Evolutionary conservation across 2,888 invertebrate genomes (phyloP), one percentile per base, ranked within the genome.

Genomic region (Cryptocephalus moraei): DNA sequence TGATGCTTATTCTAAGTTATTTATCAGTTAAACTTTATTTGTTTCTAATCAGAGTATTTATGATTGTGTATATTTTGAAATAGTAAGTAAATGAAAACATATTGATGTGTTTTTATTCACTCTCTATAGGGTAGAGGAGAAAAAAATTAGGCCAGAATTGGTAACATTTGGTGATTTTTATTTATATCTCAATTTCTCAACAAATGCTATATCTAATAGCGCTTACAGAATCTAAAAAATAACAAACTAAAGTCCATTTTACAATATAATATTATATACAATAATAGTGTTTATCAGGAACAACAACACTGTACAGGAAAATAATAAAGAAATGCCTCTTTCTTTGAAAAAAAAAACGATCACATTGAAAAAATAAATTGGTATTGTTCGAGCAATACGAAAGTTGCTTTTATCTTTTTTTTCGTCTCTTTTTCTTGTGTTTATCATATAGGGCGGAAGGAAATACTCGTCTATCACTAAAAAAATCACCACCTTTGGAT

Each of bases 1-100:
- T 60, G 61, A 62, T 46, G 52, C 61, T 44, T 67, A 56, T 51
- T 54, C 60, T 3, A 65, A 59, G 48, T 47, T 64, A 41, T 65
- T 65, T 51, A 56, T 58, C n/a, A 22, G 6, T 4, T 22, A 22
- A 22, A 22, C 22, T 4, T 22, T 22, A 22, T 22, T 22, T 4
- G 2, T 22, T 22, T 22, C 22, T 22, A 22, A 22, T 22, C 22
- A 6, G 2, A 6, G 6, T 22, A 22, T 22, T 22, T 22, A 22
- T 22, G 22, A 22, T 22, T 22, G 22, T 22, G 22, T 22, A 22
- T 22, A 22, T 22, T 22, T 22, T 22, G 36, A 36, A 36, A 36
- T 36, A 6, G 12, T 6, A 36, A 11, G 36, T 36, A 36, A 36
- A 12, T 36, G 36, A 2, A 6, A 22, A 36, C 12, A 36, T 36